phyloP scores from a whole-genome alignment of 2,888 invertebrate species.

The Lepidochitona cinerea region DNA sequence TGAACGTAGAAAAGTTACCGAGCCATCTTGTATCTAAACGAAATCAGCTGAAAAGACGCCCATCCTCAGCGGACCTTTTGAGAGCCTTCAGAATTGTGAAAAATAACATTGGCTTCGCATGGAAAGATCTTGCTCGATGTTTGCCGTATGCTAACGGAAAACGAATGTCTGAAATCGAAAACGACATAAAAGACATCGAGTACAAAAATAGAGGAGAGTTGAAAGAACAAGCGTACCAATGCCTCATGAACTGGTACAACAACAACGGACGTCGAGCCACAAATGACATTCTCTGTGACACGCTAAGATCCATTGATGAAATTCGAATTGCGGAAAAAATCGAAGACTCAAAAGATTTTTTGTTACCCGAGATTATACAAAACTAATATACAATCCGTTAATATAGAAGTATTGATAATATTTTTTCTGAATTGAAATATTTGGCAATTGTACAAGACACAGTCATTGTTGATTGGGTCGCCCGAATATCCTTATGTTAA shows the following conservation, averaged over 20 bases:
- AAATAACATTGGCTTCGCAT: constrained; percentile 16
- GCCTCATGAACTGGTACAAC: background rate
- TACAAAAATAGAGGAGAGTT: constrained; percentile 20
- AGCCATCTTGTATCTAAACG: too few relatives aligned
- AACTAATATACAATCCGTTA: too few relatives aligned
- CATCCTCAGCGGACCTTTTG: constrained; percentile 9
- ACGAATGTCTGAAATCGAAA: constrained; percentile 14
- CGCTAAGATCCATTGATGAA: constrained; percentile 12
- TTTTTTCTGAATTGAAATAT: too few relatives aligned
- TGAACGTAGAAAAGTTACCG: too few relatives aligned
- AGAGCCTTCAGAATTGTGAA: constrained; percentile 18
- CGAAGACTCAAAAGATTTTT: background rate
- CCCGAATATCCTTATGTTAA: too few relatives aligned
- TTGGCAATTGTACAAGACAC: too few relatives aligned
- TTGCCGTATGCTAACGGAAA: constrained; percentile 15
- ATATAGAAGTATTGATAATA: too few relatives aligned
- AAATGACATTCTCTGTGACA: background rate
- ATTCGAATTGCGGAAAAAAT: constrained; percentile 17
- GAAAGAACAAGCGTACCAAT: constrained; percentile 20
- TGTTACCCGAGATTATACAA: background rate
- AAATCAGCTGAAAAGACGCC: too few relatives aligned
- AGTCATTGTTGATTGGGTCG: too few relatives aligned
- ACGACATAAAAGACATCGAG: constrained; percentile 21
- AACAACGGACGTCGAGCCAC: constrained; percentile 9
- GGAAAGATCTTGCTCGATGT: constrained; percentile 21